Conservation (phyloP, 2,113 vertebrate species). For the Ifrita kowaldi region DNA sequence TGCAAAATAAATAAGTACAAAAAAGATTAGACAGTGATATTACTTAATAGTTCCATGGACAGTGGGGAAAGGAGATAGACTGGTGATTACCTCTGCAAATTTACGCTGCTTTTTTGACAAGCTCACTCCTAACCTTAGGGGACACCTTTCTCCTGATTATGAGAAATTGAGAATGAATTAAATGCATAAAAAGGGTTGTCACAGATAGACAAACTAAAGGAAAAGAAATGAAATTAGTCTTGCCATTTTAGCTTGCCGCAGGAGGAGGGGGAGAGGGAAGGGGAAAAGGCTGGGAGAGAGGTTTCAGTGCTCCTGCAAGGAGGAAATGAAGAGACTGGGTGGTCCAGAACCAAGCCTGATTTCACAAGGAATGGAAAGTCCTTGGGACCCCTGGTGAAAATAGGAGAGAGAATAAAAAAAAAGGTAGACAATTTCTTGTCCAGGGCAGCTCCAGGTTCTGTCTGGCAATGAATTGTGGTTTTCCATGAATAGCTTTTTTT, state of each 20-base stretch:
- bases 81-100: slow-evolving; percentile 95
- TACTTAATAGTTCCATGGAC: slow-evolving; percentile 86
- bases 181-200: slow-evolving; percentile 96
- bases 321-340: background rate
- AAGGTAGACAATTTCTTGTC: accelerated
- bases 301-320: background rate
- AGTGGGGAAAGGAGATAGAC: slow-evolving; percentile 82
- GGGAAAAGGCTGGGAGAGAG: slow-evolving; percentile 24
- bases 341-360: background rate
- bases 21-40: slow-evolving; percentile 86
- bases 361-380: background rate
- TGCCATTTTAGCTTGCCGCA: slow-evolving; percentile 80
- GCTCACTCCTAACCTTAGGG: slow-evolving; percentile 89
- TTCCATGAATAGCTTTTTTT: accelerated
- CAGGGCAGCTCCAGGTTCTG: background rate
- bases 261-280: slow-evolving; percentile 55
- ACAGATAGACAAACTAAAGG: slow-evolving; percentile 85
- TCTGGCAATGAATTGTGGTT: background rate
- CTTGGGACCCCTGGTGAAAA: background rate
- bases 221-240: slow-evolving; percentile 91
- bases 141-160: slow-evolving; percentile 94
- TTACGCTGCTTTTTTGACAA: slow-evolving; percentile 83
- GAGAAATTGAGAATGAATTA: slow-evolving; percentile 99
- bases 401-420: background rate
- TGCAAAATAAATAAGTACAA: slow-evolving; percentile 81